Base-by-base conservation (phyloP, 2,888 invertebrate genomes). In the Drosophila flavopinicola region DNA sequence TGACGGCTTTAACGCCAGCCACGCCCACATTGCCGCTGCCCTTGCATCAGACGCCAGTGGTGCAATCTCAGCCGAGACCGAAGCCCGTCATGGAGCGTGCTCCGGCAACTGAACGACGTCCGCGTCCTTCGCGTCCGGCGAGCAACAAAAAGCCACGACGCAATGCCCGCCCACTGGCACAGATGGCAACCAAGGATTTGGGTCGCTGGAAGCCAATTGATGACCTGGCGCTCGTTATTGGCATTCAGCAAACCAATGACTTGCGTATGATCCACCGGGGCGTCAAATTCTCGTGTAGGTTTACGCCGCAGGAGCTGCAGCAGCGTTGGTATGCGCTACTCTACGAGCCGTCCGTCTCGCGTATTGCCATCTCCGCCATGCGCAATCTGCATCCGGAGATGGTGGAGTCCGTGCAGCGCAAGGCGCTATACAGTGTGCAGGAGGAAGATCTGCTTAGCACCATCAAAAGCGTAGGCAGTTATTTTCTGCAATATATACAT, bases 161-260 rank as follows among this genome's bases (percentile, higher is more conserved):
- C 42, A 82, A 88, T 25, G 89, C 88, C 0, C 86, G 91, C 0
- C 89, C 90, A 1, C 63, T 89, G 7, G 88, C 83, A 37, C 90
- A 90, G 49, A 91, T 95, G 73, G 94, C 95, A 4, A 95, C 95
- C 1, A 95, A 96, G 92, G 96, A 96, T 91, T 92, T 97, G 39
- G 98, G 98, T 0, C 93, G 98, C 52, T 99, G 99, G 99, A 98
- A 99, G 89, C 98, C 99, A 1, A 96, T 96, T 17, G 99, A 99
- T 92, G 99, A 99, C 92, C 92, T 99, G 24, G 96, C 97, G 0
- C 92, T 99, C 1, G 97, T 99, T 66, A 94, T 97, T 68, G 98
- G 97, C 61, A 97, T 99, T 3, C 96, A 97, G 87, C 99, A 98
- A 92, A 96, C 96, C 9, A 96, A 96, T 91, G 96, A 96, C 87